Conservation (phyloP, 2,888 invertebrate species). For the Drosophila fungiperda region DNA sequence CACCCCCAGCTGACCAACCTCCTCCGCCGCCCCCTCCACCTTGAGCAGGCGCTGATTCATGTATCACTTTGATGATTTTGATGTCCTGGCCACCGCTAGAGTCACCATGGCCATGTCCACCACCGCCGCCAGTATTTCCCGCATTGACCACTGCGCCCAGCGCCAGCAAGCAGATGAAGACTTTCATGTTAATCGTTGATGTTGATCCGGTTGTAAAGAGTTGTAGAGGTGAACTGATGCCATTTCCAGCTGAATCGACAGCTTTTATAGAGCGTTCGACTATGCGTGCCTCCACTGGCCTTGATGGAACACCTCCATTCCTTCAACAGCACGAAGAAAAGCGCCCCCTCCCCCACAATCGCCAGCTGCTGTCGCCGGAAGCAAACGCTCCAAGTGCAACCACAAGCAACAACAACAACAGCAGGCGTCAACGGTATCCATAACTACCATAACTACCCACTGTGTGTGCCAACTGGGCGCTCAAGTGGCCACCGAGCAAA, state of each 20-base stretch:
- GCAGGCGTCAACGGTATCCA: slow-evolving; percentile 15
- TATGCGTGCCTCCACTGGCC: slow-evolving; percentile 38
- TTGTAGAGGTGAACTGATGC: slow-evolving; percentile 64
- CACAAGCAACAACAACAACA: slow-evolving; percentile 9
- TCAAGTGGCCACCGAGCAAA: slow-evolving; percentile 55
- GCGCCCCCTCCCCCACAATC: slow-evolving; percentile 28
- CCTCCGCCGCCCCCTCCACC: slow-evolving; percentile 44
- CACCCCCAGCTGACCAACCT: slow-evolving; percentile 39
- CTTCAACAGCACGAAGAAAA: slow-evolving; percentile 14
- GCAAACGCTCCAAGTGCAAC: slow-evolving; percentile 44
- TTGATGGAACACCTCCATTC: slow-evolving; percentile 51
- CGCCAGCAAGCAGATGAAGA: slow-evolving; percentile 68
- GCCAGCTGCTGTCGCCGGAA: slow-evolving; percentile 41
- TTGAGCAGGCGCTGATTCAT: slow-evolving; percentile 57
- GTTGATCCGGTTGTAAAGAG: slow-evolving; percentile 57
- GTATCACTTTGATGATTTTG: slow-evolving; percentile 68
- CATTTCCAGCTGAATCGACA: slow-evolving; percentile 33
- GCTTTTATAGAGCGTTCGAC: slow-evolving; percentile 64
- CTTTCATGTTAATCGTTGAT: slow-evolving; percentile 63
- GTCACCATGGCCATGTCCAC: slow-evolving; percentile 35
- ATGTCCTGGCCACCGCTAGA: slow-evolving; percentile 45
- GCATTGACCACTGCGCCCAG: slow-evolving; percentile 62
- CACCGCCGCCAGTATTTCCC: slow-evolving; percentile 65
- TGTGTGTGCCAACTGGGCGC: slow-evolving; percentile 22
- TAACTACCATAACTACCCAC: not conserved